A percentile compares a stretch with the other conserved stretches of the same genome.
Conservation (phyloP, 2,113 vertebrate species). For the Tympanuchus pallidicinctus region DNA sequence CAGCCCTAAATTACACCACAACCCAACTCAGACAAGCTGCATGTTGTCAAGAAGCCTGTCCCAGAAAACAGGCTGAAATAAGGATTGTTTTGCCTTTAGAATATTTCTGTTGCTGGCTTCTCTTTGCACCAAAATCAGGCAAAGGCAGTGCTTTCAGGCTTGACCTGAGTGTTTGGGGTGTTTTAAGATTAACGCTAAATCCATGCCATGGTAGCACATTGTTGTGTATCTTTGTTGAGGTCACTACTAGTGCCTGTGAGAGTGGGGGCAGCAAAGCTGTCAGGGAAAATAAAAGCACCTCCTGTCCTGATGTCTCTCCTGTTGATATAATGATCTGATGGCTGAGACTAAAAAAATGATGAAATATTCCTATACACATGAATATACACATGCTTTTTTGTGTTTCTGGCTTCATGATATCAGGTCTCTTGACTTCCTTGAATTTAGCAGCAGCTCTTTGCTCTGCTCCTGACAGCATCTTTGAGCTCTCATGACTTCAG, state of each 20-base stretch:
- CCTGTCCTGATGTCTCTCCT: not conserved
- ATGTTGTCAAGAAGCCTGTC: not conserved
- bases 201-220: not conserved
- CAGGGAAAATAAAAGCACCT: not conserved
- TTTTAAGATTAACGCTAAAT: not conserved
- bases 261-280: not conserved
- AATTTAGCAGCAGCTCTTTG: not conserved
- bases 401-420: not conserved
- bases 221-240: not conserved
- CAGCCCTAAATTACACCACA: not conserved
- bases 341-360: not conserved
- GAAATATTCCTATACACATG: not conserved
- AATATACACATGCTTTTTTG: not conserved
- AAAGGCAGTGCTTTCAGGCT: not conserved
- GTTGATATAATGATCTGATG: not conserved
- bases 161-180: not conserved
- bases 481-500: not conserved
- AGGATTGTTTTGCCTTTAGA: not conserved
- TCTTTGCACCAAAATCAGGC: not conserved
- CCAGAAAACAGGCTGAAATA: not conserved
- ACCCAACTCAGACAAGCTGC: not conserved
- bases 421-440: not conserved
- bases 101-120: not conserved
- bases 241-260: conserved; percentile 2
- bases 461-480: not conserved